Percentiles rank a stretch among this genome's conserved stretches.
These are phyloP conservation scores for Gadopsis marmoratus DNA, from an alignment of 2,797 vertebrate species.

Conservation along the genomic window DNA sequence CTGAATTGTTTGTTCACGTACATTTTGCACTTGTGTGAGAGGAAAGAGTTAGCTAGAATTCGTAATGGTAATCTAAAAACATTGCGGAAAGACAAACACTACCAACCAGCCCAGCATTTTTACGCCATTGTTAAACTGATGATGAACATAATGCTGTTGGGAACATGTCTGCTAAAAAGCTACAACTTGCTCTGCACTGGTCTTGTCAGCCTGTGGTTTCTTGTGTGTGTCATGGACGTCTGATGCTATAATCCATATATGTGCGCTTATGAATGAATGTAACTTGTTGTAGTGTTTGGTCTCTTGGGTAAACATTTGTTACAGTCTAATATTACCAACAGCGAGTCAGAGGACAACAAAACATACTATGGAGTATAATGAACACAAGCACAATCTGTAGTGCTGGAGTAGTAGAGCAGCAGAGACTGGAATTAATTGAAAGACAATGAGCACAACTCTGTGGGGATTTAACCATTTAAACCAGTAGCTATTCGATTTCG, in stretches of 20 bases:
- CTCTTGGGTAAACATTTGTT: neutral
- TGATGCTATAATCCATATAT: neutral
- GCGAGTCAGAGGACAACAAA: neutral
- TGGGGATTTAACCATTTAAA: conserved; percentile 25
- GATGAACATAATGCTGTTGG: neutral
- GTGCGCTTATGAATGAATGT: neutral
- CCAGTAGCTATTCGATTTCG: conserved; percentile 6
- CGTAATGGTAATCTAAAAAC: neutral
- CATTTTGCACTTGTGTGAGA: neutral
- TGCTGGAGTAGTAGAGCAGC: neutral
- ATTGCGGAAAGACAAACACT: neutral
- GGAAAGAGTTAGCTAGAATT: neutral
- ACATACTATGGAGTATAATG: neutral
- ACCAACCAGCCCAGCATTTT: neutral
- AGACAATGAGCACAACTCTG: conserved; percentile 5
- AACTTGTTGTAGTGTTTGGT: neutral
- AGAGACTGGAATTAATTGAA: conserved; percentile 5
- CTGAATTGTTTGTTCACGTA: neutral
- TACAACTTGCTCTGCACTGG: neutral
- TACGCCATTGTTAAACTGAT: neutral
- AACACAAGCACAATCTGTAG: neutral
- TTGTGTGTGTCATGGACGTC: too few species aligned
- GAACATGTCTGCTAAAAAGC: neutral
- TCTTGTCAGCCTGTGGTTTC: neutral
- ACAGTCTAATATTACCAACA: neutral